A percentile compares a stretch with the other conserved stretches of the same genome.
These are phyloP conservation scores for Epinotia demarniana DNA, from an alignment of 2,888 invertebrate species.

Conservation along the genomic window DNA sequence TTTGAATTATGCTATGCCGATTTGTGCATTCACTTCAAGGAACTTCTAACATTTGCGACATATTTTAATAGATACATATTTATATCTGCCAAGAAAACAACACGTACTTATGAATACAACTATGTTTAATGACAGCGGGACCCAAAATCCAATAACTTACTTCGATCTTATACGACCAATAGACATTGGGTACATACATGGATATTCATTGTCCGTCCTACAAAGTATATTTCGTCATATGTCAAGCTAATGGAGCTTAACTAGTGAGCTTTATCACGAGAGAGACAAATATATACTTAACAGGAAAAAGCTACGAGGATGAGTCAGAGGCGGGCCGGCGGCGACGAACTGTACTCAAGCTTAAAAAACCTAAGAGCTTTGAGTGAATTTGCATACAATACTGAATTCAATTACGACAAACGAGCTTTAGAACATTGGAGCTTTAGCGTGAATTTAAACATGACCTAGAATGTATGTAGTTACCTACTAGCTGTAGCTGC, in stretches of 20 bases:
- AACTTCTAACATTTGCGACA: too few relatives aligned
- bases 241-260: constrained; percentile 11
- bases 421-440: background rate
- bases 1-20: too few relatives aligned
- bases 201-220: background rate
- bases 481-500: too few relatives aligned
- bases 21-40: too few relatives aligned
- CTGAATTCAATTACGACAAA: background rate
- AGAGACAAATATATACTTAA: background rate
- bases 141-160: background rate
- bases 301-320: constrained; percentile 9
- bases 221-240: constrained; percentile 10
- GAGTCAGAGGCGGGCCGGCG: constrained; percentile 3
- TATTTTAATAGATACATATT: too few relatives aligned
- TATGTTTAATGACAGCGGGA: too few relatives aligned
- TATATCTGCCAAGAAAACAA: too few relatives aligned
- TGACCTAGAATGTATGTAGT: too few relatives aligned
- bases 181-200: background rate
- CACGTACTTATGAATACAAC: too few relatives aligned
- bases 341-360: constrained; percentile 17
- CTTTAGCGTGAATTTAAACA: background rate
- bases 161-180: background rate
- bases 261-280: constrained; percentile 9
- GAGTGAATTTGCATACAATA: constrained; percentile 19
- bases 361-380: constrained; percentile 1